Percentiles rank a stretch among this genome's conserved stretches.
These are phyloP conservation scores for Epirrhoe tristata DNA, from an alignment of 2,888 invertebrate genomes.

Conservation along the genomic window DNA sequence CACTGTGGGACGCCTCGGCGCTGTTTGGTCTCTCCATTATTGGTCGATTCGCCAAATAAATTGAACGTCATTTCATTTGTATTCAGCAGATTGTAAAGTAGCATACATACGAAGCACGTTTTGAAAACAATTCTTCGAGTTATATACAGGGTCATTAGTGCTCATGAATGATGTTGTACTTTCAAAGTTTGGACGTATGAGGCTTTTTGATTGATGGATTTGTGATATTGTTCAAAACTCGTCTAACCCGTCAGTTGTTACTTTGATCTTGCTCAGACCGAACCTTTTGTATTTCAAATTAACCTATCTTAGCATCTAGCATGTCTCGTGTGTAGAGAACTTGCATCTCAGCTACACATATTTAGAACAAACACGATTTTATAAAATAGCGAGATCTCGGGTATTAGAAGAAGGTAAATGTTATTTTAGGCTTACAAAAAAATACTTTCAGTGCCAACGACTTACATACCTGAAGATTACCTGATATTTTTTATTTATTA, in stretches of 20 bases:
- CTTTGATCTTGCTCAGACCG: neutral
- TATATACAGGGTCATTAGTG: constrained; percentile 26
- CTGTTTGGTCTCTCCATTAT: constrained; percentile 32
- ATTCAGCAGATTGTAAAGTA: constrained; percentile 36
- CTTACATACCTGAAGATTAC: too few relatives aligned
- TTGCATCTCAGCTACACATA: neutral
- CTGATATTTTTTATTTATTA: too few relatives aligned
- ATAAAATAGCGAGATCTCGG: too few relatives aligned
- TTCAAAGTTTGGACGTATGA: constrained; percentile 66
- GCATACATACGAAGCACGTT: constrained; percentile 27
- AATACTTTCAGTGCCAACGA: too few relatives aligned
- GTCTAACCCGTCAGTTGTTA: constrained; percentile 12
- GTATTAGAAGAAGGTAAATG: neutral
- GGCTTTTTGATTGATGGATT: constrained; percentile 63
- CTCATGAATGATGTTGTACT: constrained; percentile 58
- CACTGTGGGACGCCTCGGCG: constrained; percentile 41
- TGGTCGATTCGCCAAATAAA: constrained; percentile 32
- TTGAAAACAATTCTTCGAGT: constrained; percentile 31
- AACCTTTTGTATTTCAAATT: neutral
- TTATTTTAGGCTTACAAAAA: too few relatives aligned
- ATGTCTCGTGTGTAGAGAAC: neutral
- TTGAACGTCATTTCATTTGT: constrained; percentile 35
- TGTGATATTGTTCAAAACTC: constrained; percentile 29
- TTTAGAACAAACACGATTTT: neutral
- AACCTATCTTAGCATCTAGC: neutral